phyloP scores from a whole-genome alignment of 2,113 vertebrate species.

The Sitta europaea region DNA sequence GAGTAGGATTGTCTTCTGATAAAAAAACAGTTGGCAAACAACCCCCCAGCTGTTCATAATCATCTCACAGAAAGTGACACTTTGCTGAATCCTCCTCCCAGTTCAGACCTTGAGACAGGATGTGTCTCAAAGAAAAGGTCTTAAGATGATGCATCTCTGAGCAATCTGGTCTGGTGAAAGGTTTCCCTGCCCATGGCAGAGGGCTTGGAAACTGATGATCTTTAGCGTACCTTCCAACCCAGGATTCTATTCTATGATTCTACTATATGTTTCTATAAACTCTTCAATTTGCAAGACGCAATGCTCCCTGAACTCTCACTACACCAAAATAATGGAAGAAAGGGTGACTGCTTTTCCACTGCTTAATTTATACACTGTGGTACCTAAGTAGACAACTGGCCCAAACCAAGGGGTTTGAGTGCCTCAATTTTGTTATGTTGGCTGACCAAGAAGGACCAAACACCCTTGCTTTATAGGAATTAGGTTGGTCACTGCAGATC shows the following conservation, averaged over 20 bases:
- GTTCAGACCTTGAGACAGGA: background rate
- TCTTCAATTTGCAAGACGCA: background rate
- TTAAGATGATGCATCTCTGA: background rate
- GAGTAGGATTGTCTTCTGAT: background rate
- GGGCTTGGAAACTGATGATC: background rate
- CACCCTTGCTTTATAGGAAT: background rate
- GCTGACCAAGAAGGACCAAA: background rate
- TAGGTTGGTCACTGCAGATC: background rate
- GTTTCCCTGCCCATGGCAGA: rapidly evolving
- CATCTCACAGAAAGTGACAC: background rate
- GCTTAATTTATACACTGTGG: rapidly evolving
- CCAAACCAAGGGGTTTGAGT: background rate
- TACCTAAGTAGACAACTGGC: background rate
- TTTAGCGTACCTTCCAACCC: background rate
- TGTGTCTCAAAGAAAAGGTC: background rate
- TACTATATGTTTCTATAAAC: background rate
- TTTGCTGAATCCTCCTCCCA: background rate
- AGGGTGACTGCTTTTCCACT: background rate
- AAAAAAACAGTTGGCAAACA: background rate
- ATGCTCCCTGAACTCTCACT: background rate
- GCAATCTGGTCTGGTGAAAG: background rate
- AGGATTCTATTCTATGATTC: background rate
- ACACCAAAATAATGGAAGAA: background rate
- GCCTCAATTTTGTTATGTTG: background rate
- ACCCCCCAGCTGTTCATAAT: background rate